Base-by-base conservation (phyloP, 2,113 vertebrate genomes). In the Tylochromis polylepis region DNA sequence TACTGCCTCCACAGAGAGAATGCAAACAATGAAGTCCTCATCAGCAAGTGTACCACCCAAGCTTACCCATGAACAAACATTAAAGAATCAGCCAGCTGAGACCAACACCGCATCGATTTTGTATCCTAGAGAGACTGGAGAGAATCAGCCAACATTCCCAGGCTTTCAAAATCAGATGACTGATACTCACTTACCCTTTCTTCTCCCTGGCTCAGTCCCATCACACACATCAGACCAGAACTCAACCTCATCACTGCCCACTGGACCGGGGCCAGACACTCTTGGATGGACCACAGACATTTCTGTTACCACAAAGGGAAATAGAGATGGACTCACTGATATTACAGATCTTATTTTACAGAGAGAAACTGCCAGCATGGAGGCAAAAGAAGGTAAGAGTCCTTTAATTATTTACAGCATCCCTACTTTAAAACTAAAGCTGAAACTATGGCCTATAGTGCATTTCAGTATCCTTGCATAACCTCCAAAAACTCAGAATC, bases 331-430 rank as follows among this genome's bases (percentile, higher is more conserved):
- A 85, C 2, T 82, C 31, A 72, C 22, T 83, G 72, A 87, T 82
- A 53, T 51, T 41, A 46, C 77, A 27, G 82, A 82, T 56, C 18
- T 1, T 43, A 70, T 60, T 83, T 84, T 87, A 59, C 24, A 85
- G 10, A 75, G 10, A 57, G 93, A 53, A 82, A 79, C 58, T 59
- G 70, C 79, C 58, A 89, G 20, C 55, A 77, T 36, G 9, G 62
- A 84, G n/a, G 46, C 82, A 87, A 59, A 89, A 57, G 86, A 72
- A 85, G 92, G 94, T 95, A 88, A 88, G 79, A 86, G 15, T 81
- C 27, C 14, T 81, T 20, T 3, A 24, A 58, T 82, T 18, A 59
- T 67, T 58, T 80, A 34, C 7, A 87, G 18, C 16, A 81, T 57
- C 3, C 8, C 46, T 58, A 2, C 55, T 79, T 65, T 58, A 53